A percentile compares a stretch with the other conserved stretches of the same genome.
Conservation (phyloP, 1,140 invertebrate species). For the Lepidurus packardi region DNA sequence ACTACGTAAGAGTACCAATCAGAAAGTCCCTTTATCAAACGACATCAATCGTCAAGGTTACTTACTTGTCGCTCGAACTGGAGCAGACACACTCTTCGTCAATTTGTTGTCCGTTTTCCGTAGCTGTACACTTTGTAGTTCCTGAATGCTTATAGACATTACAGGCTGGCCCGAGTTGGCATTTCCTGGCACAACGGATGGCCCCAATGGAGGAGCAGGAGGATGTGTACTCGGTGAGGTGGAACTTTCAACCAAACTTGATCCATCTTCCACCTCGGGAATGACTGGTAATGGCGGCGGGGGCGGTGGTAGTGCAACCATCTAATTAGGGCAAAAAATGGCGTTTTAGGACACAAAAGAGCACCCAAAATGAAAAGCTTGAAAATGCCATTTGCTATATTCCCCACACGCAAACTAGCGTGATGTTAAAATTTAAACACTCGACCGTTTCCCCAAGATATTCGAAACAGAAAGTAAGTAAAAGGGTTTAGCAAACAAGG, state of each 20-base stretch:
- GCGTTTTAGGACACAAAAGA: background rate
- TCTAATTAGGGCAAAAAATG: constrained; percentile 27
- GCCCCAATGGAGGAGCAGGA: background rate
- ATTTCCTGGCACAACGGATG: constrained; percentile 26
- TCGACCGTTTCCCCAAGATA: too few relatives aligned
- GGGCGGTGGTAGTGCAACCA: constrained; percentile 34
- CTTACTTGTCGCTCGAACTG: constrained; percentile 29
- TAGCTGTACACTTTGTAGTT: constrained; percentile 73
- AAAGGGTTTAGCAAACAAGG: too few relatives aligned
- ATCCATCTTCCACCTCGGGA: constrained; percentile 34
- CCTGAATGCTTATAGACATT: constrained; percentile 75
- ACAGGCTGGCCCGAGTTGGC: constrained; percentile 48
- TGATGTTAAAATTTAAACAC: background rate
- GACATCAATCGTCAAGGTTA: constrained; percentile 26
- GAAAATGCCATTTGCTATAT: background rate
- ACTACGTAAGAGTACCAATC: constrained; percentile 49
- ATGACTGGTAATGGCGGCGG: constrained; percentile 37
- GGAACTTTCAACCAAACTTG: background rate
- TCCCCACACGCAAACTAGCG: background rate
- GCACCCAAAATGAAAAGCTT: background rate
- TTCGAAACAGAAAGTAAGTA: too few relatives aligned
- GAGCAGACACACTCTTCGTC: constrained; percentile 70
- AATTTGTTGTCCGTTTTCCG: constrained; percentile 63
- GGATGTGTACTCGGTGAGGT: constrained; percentile 4
- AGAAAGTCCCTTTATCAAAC: constrained; percentile 38